These are phyloP conservation scores for Cyclargus thomasi DNA, from an alignment of 1,140 invertebrate genomes.

Conservation along the genomic window DNA sequence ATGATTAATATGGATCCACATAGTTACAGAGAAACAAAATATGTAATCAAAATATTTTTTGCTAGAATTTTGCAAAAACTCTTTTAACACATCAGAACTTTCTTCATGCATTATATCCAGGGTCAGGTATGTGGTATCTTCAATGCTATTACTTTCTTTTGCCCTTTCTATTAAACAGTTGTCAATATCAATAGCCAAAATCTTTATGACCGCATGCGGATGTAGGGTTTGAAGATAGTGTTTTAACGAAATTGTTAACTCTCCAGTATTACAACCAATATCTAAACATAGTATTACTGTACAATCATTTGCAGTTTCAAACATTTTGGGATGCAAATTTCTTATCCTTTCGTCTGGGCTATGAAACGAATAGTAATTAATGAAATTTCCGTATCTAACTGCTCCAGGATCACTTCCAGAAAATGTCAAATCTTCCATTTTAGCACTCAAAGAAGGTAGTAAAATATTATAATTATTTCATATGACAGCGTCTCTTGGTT, in stretches of 20 bases:
- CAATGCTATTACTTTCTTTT: slow-evolving; percentile 64
- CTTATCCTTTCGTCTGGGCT: slow-evolving; percentile 79
- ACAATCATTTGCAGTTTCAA: slow-evolving; percentile 55
- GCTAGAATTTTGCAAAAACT: slow-evolving; percentile 62
- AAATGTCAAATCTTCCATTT: slow-evolving; percentile 35
- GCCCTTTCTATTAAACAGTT: slow-evolving; percentile 81
- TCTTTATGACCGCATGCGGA: slow-evolving; percentile 58
- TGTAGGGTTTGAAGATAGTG: slow-evolving; percentile 72
- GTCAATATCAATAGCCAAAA: slow-evolving; percentile 87
- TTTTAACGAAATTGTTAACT: slow-evolving; percentile 78
- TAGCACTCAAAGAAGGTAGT: no score
- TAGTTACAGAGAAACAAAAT: slow-evolving; percentile 88
- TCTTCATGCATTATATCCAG: slow-evolving; percentile 78
- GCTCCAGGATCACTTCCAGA: slow-evolving; percentile 82
- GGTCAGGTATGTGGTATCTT: slow-evolving; percentile 75
- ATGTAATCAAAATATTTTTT: slow-evolving; percentile 79
- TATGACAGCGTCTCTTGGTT: no score
- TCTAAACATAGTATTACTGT: slow-evolving; percentile 79
- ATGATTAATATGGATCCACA: slow-evolving; percentile 92
- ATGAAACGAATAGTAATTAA: slow-evolving; percentile 90
- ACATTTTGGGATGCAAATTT: slow-evolving; percentile 78
- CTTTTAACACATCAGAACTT: slow-evolving; percentile 51
- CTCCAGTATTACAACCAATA: slow-evolving; percentile 88
- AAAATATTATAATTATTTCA: no score
- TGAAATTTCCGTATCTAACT: slow-evolving; percentile 87